Conservation (phyloP, 1,140 invertebrate genomes). For the Samia ricini region DNA sequence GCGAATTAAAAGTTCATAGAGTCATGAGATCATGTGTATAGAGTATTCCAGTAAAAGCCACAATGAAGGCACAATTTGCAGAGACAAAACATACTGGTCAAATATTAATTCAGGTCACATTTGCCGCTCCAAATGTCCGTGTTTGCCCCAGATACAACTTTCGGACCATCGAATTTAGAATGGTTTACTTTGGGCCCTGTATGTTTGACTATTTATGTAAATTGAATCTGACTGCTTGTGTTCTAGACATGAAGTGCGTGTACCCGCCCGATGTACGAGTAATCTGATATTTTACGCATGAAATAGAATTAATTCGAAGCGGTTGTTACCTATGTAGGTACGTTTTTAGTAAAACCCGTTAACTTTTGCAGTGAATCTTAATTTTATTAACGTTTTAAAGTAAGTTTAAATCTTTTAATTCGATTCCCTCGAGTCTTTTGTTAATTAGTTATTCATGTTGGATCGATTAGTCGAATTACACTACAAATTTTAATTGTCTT, state of each 20-base stretch:
- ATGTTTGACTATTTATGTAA: conserved; percentile 68
- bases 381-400: background rate
- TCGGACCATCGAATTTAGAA: conserved; percentile 65
- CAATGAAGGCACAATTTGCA: conserved; percentile 48
- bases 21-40: background rate
- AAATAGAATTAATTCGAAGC: background rate
- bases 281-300: conserved; percentile 36
- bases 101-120: conserved; percentile 73
- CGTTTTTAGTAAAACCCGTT: background rate
- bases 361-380: conserved; percentile 1
- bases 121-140: conserved; percentile 55
- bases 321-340: too few relatives aligned
- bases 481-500: too few relatives aligned
- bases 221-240: conserved; percentile 56
- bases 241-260: conserved; percentile 20
- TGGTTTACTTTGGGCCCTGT: conserved; percentile 60
- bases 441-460: too few relatives aligned
- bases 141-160: conserved; percentile 68
- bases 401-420: background rate
- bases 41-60: conserved; percentile 13
- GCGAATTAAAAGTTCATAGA: background rate
- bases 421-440: too few relatives aligned
- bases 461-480: too few relatives aligned
- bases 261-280: conserved; percentile 9
- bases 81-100: conserved; percentile 49